Base-by-base conservation (phyloP, 2,113 vertebrate species). In the Elephas maximus region DNA sequence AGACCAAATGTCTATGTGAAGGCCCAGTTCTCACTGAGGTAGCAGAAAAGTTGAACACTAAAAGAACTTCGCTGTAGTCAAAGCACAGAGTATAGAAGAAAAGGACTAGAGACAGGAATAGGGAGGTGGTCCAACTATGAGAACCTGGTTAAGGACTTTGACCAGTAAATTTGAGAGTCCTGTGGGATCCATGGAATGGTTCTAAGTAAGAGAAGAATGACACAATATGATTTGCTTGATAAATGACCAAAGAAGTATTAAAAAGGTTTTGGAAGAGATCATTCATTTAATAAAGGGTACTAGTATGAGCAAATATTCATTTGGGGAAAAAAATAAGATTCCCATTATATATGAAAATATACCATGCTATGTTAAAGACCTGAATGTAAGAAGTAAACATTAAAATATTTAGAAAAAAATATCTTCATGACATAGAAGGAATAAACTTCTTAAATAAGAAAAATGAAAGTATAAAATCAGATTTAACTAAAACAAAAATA, bases 181-280 rank as follows among this genome's bases (percentile, higher is more conserved):
- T 15, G 7, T 6, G 11, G 1, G 33, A 71, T 41, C 20, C 53
- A 41, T 33, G 21, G 21, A 76, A 91, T 41, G 9, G 21, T 44
- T 83, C n/a, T 95, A 84, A 93, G 30, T 94, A 86, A 93, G 17
- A 89, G 73, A 91, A 91, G 8, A 83, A 37, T 60, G 8, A 41
- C 41, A 76, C 45, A 77, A 77, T 48, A 41, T 67, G 28, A 45
- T 74, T 41, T 88, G 24, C 41, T 85, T 73, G 81, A 71, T 62
- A 83, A 21, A 84, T 30, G 24, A 90, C 73, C 28, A 90, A 90
- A 95, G 37, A 85, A 73, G 44, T 17, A 24, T 71, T 93, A 45
- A 91, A 93, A 95, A 82, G 30, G 21, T 88, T 41, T 89, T 21
- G 28, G 26, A 73, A 92, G 84, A 33, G 44, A 21, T 6, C 9